Evolutionary conservation across 2,113 vertebrate genomes (phyloP).

Genomic region (Erythrocercus mccallii): DNA sequence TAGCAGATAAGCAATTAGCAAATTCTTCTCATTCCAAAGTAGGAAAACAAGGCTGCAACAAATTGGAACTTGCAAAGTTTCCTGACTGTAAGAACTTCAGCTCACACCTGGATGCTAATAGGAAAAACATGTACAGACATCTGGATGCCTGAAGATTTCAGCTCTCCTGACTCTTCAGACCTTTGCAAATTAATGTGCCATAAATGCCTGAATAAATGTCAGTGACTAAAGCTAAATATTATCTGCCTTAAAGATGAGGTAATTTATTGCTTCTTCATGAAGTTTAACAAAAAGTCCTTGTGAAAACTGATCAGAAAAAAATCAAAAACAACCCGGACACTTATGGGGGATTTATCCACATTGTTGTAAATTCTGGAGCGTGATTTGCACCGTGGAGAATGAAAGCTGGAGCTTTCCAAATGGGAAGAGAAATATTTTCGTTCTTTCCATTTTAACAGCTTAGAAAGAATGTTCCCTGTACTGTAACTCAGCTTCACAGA

Average conservation of each 20-base stretch:
- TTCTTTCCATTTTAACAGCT: slow-evolving; percentile 53
- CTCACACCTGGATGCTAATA: slow-evolving; percentile 45
- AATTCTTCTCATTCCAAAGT: slow-evolving; percentile 51
- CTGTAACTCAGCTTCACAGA: not conserved
- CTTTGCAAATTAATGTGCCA: not conserved
- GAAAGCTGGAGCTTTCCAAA: slow-evolving; percentile 26
- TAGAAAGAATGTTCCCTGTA: not conserved
- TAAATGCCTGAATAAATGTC: not conserved
- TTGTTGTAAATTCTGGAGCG: not conserved
- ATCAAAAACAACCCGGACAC: not conserved
- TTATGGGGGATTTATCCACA: not conserved
- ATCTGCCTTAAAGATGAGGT: not conserved
- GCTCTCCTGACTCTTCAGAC: not conserved
- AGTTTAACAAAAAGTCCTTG: not conserved
- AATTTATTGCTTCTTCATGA: not conserved
- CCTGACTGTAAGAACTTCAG: slow-evolving; percentile 20
- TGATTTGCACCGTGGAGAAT: not conserved
- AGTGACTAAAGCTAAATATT: not conserved
- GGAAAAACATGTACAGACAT: slow-evolving; percentile 37
- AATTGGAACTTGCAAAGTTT: slow-evolving; percentile 57
- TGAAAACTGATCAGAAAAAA: not conserved
- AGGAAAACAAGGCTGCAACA: slow-evolving; percentile 45
- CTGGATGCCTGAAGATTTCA: not conserved
- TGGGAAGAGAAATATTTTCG: slow-evolving; percentile 14
- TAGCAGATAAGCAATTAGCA: slow-evolving; percentile 46